Base-by-base conservation (phyloP, 2,888 invertebrate species). In the Pseudoips prasinana region DNA sequence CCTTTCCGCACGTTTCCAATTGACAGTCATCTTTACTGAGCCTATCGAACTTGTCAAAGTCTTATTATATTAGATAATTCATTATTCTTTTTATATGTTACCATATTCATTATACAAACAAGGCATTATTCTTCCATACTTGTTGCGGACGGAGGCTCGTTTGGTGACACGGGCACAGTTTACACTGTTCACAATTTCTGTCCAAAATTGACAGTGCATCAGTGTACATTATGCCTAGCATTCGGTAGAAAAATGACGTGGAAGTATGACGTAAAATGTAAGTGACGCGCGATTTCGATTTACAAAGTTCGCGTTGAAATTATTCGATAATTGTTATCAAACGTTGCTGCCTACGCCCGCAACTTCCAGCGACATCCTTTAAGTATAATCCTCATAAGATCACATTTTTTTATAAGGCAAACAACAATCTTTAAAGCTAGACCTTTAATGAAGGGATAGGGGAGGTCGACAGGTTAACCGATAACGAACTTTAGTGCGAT, bases 391-490 rank as follows among this genome's bases (percentile, higher is more conserved):
- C 76, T 87, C 87, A 83, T 83, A 87, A 86, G 85, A 88, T 87
- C 88, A 88, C 87, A 87, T 85, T 88, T 80, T n/a, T 77, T 76
- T 78, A 78, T 86, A 88, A 88, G 88, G 87, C 88, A 87, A 87
- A 88, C 86, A 86, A 88, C 86, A 87, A 86, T 86, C 59, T 75
- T 87, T 87, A 87, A 87, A 87, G 87, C 87, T 88, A 86, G 84
- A 83, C 81, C 77, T 82, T 83, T 79, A 73, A 77, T 76, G 77
- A 68, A 67, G 57, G 63, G 59, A 64, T 58, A 52, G 60, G 51
- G 48, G 50, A 59, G 65, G 62, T 56, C 65, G 71, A 66, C 67
- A 64, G 64, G 64, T 52, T 58, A 72, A 82, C 73, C 77, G 70
- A 73, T 76, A 76, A 76, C 73, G 66, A 73, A 72, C 54, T 54